Percentiles rank a stretch among this genome's conserved stretches.
Evolutionary conservation across 2,888 invertebrate genomes (phyloP).

Genomic region (Homarus gammarus): DNA sequence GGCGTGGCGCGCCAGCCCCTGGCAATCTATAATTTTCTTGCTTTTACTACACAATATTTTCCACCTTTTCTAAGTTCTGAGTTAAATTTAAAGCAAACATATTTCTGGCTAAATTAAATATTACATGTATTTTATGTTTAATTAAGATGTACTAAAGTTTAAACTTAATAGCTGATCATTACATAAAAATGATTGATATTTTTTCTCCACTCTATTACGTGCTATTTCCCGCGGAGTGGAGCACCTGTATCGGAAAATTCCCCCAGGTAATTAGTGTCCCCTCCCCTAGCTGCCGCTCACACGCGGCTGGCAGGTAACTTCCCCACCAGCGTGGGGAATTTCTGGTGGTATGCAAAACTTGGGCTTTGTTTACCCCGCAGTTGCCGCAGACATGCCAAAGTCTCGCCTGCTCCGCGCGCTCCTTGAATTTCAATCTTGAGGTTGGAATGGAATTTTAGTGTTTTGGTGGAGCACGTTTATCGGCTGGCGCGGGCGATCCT

Average conservation of each 20-base stretch:
- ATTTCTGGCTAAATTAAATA: neutral
- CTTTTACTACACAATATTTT: neutral
- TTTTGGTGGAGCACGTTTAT: too few species aligned
- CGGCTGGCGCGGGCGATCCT: too few species aligned
- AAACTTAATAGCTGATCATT: neutral
- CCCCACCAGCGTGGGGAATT: slow-evolving; percentile 35
- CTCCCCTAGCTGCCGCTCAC: slow-evolving; percentile 24
- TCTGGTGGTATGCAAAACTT: slow-evolving; percentile 45
- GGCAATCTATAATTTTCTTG: slow-evolving; percentile 15
- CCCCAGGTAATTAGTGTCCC: slow-evolving; percentile 33
- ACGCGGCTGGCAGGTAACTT: slow-evolving; percentile 20
- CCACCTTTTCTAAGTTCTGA: too few species aligned
- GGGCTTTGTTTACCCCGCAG: slow-evolving; percentile 44
- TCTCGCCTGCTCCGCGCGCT: neutral
- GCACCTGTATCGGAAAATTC: slow-evolving; percentile 30
- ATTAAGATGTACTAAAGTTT: neutral
- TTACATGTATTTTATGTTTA: neutral
- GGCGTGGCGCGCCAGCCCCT: neutral
- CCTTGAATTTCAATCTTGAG: slow-evolving; percentile 32
- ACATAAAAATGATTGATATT: neutral
- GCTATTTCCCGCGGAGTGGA: neutral
- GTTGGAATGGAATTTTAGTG: slow-evolving; percentile 24
- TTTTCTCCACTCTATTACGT: neutral
- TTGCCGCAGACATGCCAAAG: slow-evolving; percentile 22
- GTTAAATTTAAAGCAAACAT: neutral